Percentiles rank a stretch among this genome's conserved stretches.
Evolutionary conservation across 2,888 invertebrate species (phyloP).

Genomic region (Lepidocyrtinus sp.): DNA sequence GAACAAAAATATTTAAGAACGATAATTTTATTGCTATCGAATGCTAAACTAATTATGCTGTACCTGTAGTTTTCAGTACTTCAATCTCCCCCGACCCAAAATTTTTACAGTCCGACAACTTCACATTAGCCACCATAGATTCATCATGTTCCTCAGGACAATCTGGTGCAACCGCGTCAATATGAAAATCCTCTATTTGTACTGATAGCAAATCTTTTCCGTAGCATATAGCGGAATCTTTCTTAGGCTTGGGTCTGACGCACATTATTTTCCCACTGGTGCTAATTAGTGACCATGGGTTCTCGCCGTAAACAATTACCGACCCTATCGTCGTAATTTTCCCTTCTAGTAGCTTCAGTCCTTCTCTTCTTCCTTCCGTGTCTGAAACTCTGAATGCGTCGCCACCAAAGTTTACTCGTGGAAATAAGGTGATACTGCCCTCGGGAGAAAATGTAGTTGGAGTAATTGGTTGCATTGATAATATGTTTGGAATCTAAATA

Average conservation of each 20-base stretch:
- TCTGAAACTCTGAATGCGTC: constrained; percentile 10
- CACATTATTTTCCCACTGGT: constrained; percentile 13
- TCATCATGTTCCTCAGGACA: constrained; percentile 30
- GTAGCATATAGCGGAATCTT: constrained; percentile 27
- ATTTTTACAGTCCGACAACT: constrained; percentile 14
- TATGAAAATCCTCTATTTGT: constrained; percentile 15
- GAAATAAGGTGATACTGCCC: constrained; percentile 17
- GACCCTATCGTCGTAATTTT: constrained; percentile 9
- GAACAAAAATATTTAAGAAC: background rate
- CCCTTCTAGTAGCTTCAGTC: constrained; percentile 12
- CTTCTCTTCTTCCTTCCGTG: background rate
- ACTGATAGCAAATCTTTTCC: background rate
- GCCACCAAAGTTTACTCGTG: constrained; percentile 16
- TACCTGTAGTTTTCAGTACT: constrained; percentile 13
- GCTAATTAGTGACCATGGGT: constrained; percentile 40
- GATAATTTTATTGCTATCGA: background rate
- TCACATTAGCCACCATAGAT: constrained; percentile 5
- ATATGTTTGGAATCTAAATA: constrained; percentile 16
- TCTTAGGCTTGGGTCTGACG: constrained; percentile 23
- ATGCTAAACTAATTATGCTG: no score
- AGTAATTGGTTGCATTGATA: constrained; percentile 24
- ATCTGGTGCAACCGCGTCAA: constrained; percentile 14
- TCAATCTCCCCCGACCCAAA: constrained; percentile 17
- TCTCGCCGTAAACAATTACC: constrained; percentile 24
- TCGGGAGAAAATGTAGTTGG: background rate